Base-by-base conservation (phyloP, 2,797 vertebrate species). In the Kryptolebias ocellatus region DNA sequence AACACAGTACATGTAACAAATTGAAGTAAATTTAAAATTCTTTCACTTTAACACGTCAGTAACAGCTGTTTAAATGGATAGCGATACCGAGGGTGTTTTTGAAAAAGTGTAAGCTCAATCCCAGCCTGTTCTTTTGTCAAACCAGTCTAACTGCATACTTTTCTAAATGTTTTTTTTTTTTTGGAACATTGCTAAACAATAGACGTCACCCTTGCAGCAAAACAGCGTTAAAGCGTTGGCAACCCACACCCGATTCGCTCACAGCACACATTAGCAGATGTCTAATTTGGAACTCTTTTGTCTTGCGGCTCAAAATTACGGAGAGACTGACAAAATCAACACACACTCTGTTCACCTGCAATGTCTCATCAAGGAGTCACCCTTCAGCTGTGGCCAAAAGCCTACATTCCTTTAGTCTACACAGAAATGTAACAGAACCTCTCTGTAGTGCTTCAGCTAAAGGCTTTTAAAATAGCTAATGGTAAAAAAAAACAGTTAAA, bases 111-210 rank as follows among this genome's bases (percentile, higher is more conserved):
- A 15, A 51, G 5, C 39, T 67, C 45, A 24, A 45, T 54, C 29
- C 12, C 28, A 53, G 60, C 29, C 18, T 67, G 39, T 50, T 42
- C 62, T 66, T 42, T 42, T 20, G 75, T 80, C 69, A 49, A 28
- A 83, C 91, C 51, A 66, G 88, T 90, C 60, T 59, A 73, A 83
- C 89, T 70, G 52, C 87, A 88, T 92, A 57, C 39, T 72, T 80
- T 15, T 63, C 42, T 29, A 3, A 15, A 42, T 54, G 15, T 69
- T 50, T 59, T 39, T 70, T 53, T 52, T 67, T 60, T 18, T 20
- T 16, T 59, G 12, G 39, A 2, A 31, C 18, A 16, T 16, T 2
- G 53, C 50, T 44, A 6, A 1, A 64, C 37, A 75, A 17, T 3
- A 27, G 37, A 28, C 2, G 18, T 62, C 39, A 60, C 27, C 5